Conservation (phyloP, 2,888 invertebrate genomes). For the Cryptocephalus primarius region DNA sequence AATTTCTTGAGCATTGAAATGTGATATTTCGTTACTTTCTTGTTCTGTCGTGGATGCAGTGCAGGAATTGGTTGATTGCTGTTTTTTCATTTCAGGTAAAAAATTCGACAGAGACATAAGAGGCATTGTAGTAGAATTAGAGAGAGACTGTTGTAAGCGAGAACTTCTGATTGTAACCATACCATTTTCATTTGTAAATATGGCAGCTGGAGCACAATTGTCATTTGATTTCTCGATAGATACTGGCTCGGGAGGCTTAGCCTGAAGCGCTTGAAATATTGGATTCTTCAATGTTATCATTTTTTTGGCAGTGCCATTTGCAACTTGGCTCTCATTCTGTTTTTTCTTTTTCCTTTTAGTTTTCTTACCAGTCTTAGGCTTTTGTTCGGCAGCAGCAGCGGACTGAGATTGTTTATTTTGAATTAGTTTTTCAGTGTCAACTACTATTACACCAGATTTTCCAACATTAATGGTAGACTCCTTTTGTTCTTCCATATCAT, state of each 20-base stretch:
- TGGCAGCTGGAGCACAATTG: constrained; percentile 48
- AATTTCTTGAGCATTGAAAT: constrained; percentile 34
- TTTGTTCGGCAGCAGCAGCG: constrained; percentile 1
- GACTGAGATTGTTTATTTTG: constrained; percentile 25
- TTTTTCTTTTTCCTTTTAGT: constrained; percentile 45
- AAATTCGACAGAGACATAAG: constrained; percentile 12
- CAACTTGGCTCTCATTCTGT: constrained; percentile 37
- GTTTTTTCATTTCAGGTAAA: constrained; percentile 14
- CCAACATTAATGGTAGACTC: constrained; percentile 23
- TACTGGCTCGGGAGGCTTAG: constrained; percentile 34
- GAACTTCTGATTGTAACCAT: constrained; percentile 81
- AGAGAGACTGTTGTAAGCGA: constrained; percentile 36
- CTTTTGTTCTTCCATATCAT: constrained; percentile 16
- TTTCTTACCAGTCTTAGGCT: constrained; percentile 15
- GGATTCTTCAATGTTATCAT: constrained; percentile 73
- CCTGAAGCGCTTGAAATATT: constrained; percentile 51
- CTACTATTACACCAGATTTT: constrained; percentile 48
- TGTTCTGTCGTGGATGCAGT: constrained; percentile 2
- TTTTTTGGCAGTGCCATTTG: constrained; percentile 28
- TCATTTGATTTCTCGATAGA: constrained; percentile 25
- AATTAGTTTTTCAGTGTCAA: constrained; percentile 48
- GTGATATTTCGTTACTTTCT: constrained; percentile 13
- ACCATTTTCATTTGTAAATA: constrained; percentile 60
- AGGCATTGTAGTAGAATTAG: constrained; percentile 31
- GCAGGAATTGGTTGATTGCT: neutral